These are phyloP conservation scores for Stomorhina lunata DNA, from an alignment of 2,888 invertebrate genomes.

Conservation along the genomic window DNA sequence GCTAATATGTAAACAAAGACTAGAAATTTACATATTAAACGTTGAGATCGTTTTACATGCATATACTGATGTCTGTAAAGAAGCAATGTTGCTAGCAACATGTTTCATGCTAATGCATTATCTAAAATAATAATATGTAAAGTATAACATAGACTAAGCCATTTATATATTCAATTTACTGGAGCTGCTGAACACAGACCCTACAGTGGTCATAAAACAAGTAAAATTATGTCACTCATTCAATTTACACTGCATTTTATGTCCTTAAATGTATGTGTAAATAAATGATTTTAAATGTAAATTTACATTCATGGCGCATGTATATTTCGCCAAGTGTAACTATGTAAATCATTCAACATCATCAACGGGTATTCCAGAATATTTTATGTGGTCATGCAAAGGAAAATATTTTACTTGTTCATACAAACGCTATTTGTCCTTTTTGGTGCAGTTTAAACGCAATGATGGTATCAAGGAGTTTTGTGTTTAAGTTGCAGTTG, in stretches of 20 bases:
- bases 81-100: too few species aligned
- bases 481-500: neutral
- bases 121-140: too few species aligned
- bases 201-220: neutral
- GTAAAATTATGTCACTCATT: constrained; percentile 39
- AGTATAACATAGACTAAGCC: too few species aligned
- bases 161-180: too few species aligned
- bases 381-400: constrained; percentile 49
- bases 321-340: too few species aligned
- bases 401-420: constrained; percentile 40
- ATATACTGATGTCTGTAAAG: too few species aligned
- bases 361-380: constrained; percentile 28
- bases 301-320: neutral
- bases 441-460: neutral
- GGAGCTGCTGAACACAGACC: too few species aligned
- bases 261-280: constrained; percentile 3
- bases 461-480: neutral
- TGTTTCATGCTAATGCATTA: too few species aligned
- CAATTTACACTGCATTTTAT: constrained; percentile 50
- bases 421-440: neutral
- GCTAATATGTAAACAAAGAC: too few species aligned
- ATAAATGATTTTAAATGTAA: neutral
- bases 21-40: too few species aligned
- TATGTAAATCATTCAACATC: constrained; percentile 21
- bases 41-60: too few species aligned